Conservation (phyloP, 2,797 vertebrate genomes). For the Uromys caudimaculatus region DNA sequence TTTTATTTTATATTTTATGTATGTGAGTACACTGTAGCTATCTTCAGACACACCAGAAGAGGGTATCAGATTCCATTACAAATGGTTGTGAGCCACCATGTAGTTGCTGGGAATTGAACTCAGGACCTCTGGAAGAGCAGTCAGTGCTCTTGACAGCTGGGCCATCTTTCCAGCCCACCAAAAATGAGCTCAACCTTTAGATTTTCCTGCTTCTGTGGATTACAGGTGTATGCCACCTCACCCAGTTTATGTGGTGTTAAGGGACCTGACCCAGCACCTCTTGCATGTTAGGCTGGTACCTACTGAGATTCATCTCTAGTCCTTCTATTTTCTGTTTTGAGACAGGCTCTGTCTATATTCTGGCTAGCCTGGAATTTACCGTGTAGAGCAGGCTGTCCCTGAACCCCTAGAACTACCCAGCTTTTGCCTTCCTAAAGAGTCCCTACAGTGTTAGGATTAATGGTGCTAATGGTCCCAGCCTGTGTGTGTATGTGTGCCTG, state of each 20-base stretch:
- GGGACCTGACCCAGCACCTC: not conserved
- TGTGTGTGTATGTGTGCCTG: not conserved
- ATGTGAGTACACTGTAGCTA: too few species aligned
- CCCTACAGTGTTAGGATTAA: not conserved
- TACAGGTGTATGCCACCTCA: not conserved
- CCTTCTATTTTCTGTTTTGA: not conserved
- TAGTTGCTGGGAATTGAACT: too few species aligned
- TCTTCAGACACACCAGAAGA: too few species aligned
- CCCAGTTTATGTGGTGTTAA: not conserved
- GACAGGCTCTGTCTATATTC: not conserved
- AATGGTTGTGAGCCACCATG: too few species aligned
- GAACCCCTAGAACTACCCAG: not conserved
- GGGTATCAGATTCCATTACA: too few species aligned
- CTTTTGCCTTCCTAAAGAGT: not conserved
- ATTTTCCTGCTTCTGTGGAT: not conserved
- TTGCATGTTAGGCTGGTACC: not conserved
- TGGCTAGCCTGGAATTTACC: not conserved
- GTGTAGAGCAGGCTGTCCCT: not conserved
- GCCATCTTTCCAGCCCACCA: too few species aligned
- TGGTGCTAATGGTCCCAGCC: not conserved
- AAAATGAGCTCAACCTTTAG: not conserved
- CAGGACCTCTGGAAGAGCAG: too few species aligned
- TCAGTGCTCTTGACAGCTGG: too few species aligned
- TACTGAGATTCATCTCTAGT: not conserved
- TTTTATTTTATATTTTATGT: too few species aligned